Conservation (phyloP, 30 jellyfish, hydroid and myxozoan genomes). For the Hydractinia symbiolongicarpus region DNA sequence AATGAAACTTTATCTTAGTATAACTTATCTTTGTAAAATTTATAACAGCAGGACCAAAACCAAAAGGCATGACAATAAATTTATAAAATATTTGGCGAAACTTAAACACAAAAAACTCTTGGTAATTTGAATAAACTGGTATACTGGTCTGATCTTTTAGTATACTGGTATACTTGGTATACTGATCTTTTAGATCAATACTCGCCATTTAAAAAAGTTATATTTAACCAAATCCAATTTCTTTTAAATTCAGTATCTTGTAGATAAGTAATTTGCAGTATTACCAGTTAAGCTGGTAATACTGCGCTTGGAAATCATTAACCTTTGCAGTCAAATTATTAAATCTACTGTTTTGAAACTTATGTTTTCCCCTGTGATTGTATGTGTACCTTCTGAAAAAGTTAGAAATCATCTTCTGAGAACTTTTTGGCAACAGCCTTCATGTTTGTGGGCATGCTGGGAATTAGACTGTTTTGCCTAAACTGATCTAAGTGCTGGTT, state of each 20-base stretch:
- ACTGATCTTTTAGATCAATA: constrained; percentile 37
- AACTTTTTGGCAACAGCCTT: background rate
- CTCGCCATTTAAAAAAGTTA: constrained; percentile 35
- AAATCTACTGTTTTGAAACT: no score
- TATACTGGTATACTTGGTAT: no score
- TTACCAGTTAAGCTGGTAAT: no score
- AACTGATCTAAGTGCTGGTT: background rate
- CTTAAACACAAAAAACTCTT: constrained; percentile 24
- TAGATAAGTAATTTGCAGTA: background rate
- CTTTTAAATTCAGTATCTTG: constrained; percentile 31
- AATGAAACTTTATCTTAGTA: no score
- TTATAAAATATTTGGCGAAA: background rate
- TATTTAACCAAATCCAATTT: background rate
- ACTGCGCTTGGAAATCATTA: no score
- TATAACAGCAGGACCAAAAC: constrained; percentile 19
- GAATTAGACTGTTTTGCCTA: no score
- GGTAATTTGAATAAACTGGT: background rate
- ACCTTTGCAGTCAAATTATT: background rate
- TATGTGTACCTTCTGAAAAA: background rate
- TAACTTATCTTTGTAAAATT: constrained; percentile 10
- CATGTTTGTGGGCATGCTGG: background rate
- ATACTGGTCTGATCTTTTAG: no score
- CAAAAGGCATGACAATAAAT: constrained; percentile 8
- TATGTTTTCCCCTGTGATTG: background rate
- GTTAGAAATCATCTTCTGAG: background rate